Percentiles rank a stretch among this genome's conserved stretches.
phyloP scores from a whole-genome alignment of 2,797 vertebrate species.

The Tauraco hartlaubi region DNA sequence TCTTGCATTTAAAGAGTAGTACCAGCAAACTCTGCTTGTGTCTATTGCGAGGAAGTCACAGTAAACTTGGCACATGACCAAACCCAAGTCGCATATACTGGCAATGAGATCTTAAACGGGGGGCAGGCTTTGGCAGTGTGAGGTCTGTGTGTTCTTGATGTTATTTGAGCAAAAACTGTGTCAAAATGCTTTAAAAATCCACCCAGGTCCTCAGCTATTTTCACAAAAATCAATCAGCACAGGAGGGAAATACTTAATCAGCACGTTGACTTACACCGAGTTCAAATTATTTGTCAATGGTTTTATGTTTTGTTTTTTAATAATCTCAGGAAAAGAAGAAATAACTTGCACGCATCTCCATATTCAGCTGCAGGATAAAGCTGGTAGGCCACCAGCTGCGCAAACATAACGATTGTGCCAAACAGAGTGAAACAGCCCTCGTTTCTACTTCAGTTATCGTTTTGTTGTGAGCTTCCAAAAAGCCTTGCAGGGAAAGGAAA shows the following conservation, averaged over 20 bases:
- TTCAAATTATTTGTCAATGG: neutral
- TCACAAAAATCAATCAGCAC: neutral
- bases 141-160: neutral
- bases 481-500: neutral
- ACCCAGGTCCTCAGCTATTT: neutral
- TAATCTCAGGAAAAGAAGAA: neutral
- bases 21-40: constrained; percentile 33
- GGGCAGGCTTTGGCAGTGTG: neutral
- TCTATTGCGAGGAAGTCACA: constrained; percentile 5
- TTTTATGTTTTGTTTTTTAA: neutral
- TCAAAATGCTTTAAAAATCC: neutral
- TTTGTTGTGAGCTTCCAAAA: neutral
- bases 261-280: accelerated
- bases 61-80: neutral
- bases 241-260: neutral
- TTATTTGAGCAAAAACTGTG: neutral
- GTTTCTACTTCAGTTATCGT: neutral
- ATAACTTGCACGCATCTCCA: neutral
- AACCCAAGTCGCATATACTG: neutral
- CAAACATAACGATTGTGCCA: neutral
- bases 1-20: constrained; percentile 66
- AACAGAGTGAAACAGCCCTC: neutral
- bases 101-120: neutral
- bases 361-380: neutral
- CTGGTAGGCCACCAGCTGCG: neutral